Percentiles rank a stretch among this genome's conserved stretches.
phyloP scores from a whole-genome alignment of 1,140 invertebrate genomes.

The Stenopsyche tienmushanensis region DNA sequence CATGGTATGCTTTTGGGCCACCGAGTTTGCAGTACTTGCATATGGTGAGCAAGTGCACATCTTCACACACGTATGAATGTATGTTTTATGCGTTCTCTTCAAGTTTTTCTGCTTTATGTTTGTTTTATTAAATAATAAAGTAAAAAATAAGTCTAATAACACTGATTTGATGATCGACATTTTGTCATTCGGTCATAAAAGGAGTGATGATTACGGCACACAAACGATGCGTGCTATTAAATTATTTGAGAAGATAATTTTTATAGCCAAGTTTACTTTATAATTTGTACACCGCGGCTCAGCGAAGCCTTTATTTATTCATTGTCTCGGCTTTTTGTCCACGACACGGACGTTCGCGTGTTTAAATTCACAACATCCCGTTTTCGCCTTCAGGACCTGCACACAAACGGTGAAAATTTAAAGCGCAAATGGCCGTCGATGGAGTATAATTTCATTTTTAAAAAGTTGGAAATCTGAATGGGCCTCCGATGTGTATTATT shows the following conservation, averaged over 20 bases:
- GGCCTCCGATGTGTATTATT: too few species aligned
- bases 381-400: too few species aligned
- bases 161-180: not conserved
- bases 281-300: not conserved
- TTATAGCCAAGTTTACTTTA: not conserved
- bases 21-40: too few species aligned
- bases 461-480: too few species aligned
- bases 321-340: not conserved
- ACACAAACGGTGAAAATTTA: too few species aligned
- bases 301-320: slow-evolving; percentile 1
- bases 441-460: too few species aligned
- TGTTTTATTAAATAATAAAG: not conserved
- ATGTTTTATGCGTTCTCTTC: not conserved
- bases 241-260: not conserved
- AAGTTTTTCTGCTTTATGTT: not conserved
- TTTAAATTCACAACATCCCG: not conserved
- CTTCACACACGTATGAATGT: not conserved
- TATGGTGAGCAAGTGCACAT: not conserved
- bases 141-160: too few species aligned
- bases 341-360: not conserved
- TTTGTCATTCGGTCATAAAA: not conserved
- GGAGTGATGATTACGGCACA: not conserved
- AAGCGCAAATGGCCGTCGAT: too few species aligned
- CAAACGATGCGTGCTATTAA: not conserved
- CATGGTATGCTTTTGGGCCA: too few species aligned